Evolutionary conservation across 1,140 invertebrate genomes (phyloP).

Genomic region (Drosophila busckii): DNA sequence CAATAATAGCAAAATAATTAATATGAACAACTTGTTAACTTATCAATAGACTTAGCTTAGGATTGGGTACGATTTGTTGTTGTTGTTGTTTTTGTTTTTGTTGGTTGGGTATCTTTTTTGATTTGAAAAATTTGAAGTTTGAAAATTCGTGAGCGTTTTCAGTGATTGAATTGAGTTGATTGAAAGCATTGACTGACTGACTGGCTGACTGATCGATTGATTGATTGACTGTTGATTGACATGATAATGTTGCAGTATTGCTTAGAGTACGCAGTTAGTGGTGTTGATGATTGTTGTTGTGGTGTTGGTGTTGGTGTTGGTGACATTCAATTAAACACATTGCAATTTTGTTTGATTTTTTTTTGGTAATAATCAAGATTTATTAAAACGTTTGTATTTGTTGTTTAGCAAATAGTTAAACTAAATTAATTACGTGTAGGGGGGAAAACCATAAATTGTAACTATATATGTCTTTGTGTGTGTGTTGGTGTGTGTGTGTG

Average conservation of each 20-base stretch:
- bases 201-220: slow-evolving; percentile 34
- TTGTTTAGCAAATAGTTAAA: slow-evolving; percentile 43
- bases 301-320: slow-evolving; percentile 14
- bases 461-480: slow-evolving; percentile 44
- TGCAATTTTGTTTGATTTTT: slow-evolving; percentile 12
- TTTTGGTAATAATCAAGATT: slow-evolving; percentile 12
- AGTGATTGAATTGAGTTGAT: slow-evolving; percentile 52
- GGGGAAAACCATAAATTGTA: slow-evolving; percentile 53
- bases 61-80: slow-evolving; percentile 34
- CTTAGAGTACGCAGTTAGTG: slow-evolving; percentile 42
- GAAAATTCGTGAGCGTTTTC: slow-evolving; percentile 61
- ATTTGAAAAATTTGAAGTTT: not conserved
- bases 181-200: slow-evolving; percentile 29
- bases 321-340: slow-evolving; percentile 21
- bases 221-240: slow-evolving; percentile 54
- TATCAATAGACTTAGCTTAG: slow-evolving; percentile 60
- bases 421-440: slow-evolving; percentile 50
- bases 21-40: slow-evolving; percentile 68
- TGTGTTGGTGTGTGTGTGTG: slow-evolving; percentile 20
- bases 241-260: slow-evolving; percentile 70
- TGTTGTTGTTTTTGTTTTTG: slow-evolving; percentile 17
- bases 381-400: slow-evolving; percentile 28
- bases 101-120: slow-evolving; percentile 2
- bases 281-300: slow-evolving; percentile 28
- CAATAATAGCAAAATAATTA: slow-evolving; percentile 62